Percentiles rank a stretch among this genome's conserved stretches.
Evolutionary conservation across 2,797 vertebrate genomes (phyloP).

Genomic region (Acipenser oxyrinchus): DNA sequence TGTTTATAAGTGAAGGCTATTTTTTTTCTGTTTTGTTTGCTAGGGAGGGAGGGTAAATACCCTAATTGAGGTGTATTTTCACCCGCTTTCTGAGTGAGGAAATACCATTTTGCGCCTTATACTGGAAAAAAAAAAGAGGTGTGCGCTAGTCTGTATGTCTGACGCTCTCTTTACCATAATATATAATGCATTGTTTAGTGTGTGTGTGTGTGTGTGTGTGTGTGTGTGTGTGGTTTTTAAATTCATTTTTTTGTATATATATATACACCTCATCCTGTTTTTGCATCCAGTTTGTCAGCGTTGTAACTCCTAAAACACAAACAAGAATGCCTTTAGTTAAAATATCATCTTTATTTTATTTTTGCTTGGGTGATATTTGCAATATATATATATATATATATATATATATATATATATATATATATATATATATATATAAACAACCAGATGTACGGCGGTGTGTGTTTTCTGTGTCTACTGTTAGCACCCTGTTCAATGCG

Average conservation of each 20-base stretch:
- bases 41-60: too few relatives aligned
- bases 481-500: constrained; percentile 17
- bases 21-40: constrained; percentile 26
- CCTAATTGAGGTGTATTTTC: constrained; percentile 60
- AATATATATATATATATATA: too few relatives aligned
- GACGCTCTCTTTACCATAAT: too few relatives aligned
- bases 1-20: constrained; percentile 35
- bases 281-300: too few relatives aligned
- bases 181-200: neutral
- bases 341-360: too few relatives aligned
- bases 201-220: too few relatives aligned
- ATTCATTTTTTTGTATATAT: neutral
- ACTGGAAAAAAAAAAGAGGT: constrained; percentile 19
- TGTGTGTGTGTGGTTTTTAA: constrained; percentile 1
- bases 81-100: constrained; percentile 35
- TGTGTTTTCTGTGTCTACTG: constrained; percentile 9
- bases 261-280: neutral
- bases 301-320: too few relatives aligned
- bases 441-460: too few relatives aligned
- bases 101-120: constrained; percentile 29
- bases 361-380: too few relatives aligned
- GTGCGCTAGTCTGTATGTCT: neutral
- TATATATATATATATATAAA: too few relatives aligned
- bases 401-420: too few relatives aligned
- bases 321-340: too few relatives aligned